Base-by-base conservation (phyloP, 1,140 invertebrate species). In the Caenorhabditis remanei region DNA sequence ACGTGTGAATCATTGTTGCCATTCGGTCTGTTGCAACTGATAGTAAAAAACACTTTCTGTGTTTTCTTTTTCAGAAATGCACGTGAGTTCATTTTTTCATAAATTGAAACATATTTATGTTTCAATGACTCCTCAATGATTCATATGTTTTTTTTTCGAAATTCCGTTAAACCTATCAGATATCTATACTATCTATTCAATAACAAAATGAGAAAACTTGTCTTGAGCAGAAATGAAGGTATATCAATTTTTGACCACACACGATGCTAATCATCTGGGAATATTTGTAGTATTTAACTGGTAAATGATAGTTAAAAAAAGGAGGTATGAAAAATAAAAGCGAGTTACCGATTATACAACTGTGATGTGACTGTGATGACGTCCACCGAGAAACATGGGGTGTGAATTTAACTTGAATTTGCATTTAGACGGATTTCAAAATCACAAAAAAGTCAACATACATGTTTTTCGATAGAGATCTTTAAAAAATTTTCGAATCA, bases 361-460 rank as follows among this genome's bases (percentile, higher is more conserved):
- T 2, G 5, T 58, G 21, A 5, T 58, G n/a, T 63, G 61, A 40
- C 61, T 4, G 61, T 32, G 21, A 63, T 63, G 61, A 63, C 61
- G 58, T 63, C 19, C 24, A 32, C 9, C 61, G n/a, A 16, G 8
- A 32, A 32, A 32, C 11, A 63, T 24, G 61, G 14, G 14, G 32
- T 32, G 19, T 19, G 56, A 58, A 41, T 32, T 32, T 32, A 32
- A 32, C 32, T 32, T 32, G 46, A 75, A 79, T 79, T 79, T 79
- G 71, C 71, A 79, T 79, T 79, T 79, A 79, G 71, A 79, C 19
- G 71, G 71, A 79, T 79, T 79, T 79, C 9, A 21, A 79, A 79
- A 79, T 79, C 71, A 79, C 2, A 50, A 50, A 63, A 48, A 50
- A 7, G n/a, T 71, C 46, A 79, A 50, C 71, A 79, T 19, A 43